Percentiles rank a stretch among this genome's conserved stretches.
Conservation (phyloP, 2,113 vertebrate genomes). For the Bos javanicus region DNA sequence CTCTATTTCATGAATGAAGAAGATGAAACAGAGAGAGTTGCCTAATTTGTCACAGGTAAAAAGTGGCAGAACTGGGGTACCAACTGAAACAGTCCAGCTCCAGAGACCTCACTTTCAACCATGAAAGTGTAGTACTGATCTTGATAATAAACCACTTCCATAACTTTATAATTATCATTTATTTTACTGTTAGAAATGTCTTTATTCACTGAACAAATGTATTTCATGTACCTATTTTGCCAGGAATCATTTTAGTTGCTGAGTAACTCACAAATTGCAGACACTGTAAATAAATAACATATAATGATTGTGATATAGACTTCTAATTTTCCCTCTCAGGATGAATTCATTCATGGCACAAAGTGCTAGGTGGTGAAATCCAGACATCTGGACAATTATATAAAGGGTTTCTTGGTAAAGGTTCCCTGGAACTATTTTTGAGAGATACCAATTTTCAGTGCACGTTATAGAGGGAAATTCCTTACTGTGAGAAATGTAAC, state of each 20-base stretch:
- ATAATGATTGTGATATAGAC: neutral
- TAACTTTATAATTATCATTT: neutral
- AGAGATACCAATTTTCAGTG: neutral
- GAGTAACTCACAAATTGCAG: neutral
- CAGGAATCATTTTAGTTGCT: neutral
- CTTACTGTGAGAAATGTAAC: neutral
- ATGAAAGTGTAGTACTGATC: neutral
- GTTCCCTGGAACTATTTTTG: neutral
- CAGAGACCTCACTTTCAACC: neutral
- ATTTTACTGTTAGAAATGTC: neutral
- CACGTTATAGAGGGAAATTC: neutral
- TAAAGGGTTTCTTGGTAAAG: neutral
- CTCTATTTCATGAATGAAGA: neutral
- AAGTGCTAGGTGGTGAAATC: neutral
- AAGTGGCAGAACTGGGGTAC: neutral
- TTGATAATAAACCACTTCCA: neutral
- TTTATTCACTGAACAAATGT: neutral
- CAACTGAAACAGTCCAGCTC: neutral
- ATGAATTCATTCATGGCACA: neutral
- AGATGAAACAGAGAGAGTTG: neutral
- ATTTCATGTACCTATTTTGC: neutral
- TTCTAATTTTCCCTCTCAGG: neutral
- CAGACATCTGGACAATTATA: neutral
- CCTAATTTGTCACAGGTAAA: neutral
- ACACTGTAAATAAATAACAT: neutral